These are phyloP conservation scores for Cyanoliseus patagonus DNA, from an alignment of 2,113 vertebrate genomes.

Conservation along the genomic window DNA sequence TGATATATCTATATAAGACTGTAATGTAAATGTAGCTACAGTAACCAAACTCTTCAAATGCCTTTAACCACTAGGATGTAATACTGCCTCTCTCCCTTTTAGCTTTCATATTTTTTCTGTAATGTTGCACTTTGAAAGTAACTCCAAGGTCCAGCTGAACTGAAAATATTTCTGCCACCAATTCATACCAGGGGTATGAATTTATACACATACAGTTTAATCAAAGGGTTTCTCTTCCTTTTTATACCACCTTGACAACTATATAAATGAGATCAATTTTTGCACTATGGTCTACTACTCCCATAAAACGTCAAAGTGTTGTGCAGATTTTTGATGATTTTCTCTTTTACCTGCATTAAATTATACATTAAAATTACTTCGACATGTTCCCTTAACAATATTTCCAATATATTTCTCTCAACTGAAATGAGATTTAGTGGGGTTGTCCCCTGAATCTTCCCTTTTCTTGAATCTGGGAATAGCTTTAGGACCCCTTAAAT, in stretches of 20 bases:
- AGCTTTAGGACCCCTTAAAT: slow-evolving; percentile 7
- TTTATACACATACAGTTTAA: neutral
- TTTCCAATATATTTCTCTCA: slow-evolving; percentile 36
- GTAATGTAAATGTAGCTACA: neutral
- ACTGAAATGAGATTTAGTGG: neutral
- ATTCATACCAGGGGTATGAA: neutral
- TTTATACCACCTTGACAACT: neutral
- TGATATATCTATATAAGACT: neutral
- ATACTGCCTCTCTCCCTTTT: neutral
- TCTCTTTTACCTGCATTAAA: neutral
- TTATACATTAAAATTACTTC: slow-evolving; percentile 17
- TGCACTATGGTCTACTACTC: neutral
- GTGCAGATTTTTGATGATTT: neutral
- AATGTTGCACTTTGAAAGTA: neutral
- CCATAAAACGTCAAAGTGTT: neutral
- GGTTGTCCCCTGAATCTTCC: neutral
- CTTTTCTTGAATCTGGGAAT: slow-evolving; percentile 28
- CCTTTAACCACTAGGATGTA: neutral
- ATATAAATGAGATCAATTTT: neutral
- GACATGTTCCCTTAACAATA: neutral
- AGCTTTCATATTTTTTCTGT: neutral
- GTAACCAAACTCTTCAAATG: neutral
- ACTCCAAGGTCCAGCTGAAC: neutral
- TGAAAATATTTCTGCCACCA: neutral
- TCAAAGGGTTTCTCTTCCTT: neutral